Base-by-base conservation (phyloP, 2,888 invertebrate genomes). In the Nomada fabriciana region DNA sequence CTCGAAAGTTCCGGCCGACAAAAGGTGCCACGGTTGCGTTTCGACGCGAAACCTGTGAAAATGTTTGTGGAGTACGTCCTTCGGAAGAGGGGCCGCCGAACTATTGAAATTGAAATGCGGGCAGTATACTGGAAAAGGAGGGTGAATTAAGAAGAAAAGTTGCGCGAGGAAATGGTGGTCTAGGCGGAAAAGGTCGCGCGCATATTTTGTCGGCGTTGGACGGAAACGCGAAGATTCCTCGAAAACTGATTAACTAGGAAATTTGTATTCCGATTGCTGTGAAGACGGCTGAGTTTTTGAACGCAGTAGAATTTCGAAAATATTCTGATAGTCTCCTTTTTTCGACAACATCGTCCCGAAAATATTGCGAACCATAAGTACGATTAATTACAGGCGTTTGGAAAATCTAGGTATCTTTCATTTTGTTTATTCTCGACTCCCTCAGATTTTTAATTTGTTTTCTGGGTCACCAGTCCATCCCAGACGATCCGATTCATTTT, bases 1-100 rank as follows among this genome's bases (percentile, higher is more conserved):
- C 85, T 82, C 67, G 78, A 83, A 77, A 83, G 64, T 82, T 82
- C 67, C 65, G 78, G 72, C 15, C 70, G 77, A 20, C 70, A 76
- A 70, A 79, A 82, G 71, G 75, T 75, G 64, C 57, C n/a, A 50
- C 25, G 52, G n/a, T 61, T 63, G 42, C 43, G 55, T 67, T 64
- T 20, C 59, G 20, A 63, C 71, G 72, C 29, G 57, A 18, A 29
- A 20, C 61, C 4, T 23, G 42, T 50, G 20, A 20, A 70, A 69
- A 80, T 60, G 50, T 60, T 80, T 61, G 11, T 42, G 69, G 69
- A 23, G 60, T 25, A 47, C 43, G 68, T 80, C 75, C 68, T 75
- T 64, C 47, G 67, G 43, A 47, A 47, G 18, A 4, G 52, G 9
- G n/a, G 10, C 50, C 18, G 15, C 13, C 20, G 47, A 11, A 29